These are phyloP conservation scores for Pangasius macronema DNA, from an alignment of 2,797 vertebrate species.

Conservation along the genomic window DNA sequence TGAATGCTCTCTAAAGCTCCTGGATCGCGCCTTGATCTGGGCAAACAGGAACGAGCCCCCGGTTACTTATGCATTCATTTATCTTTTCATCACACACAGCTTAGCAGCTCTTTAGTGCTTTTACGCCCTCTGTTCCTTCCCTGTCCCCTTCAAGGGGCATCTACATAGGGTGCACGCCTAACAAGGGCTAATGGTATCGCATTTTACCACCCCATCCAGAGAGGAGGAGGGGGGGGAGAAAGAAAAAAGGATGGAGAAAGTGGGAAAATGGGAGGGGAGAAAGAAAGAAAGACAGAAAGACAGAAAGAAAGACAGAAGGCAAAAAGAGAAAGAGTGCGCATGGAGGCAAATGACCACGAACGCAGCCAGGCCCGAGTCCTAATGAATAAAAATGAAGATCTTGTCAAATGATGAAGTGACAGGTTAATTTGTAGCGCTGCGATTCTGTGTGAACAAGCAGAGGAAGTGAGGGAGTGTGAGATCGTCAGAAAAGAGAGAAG, in stretches of 20 bases:
- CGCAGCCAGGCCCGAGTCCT: constrained; percentile 80
- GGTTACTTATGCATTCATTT: constrained; percentile 84
- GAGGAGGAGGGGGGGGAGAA: neutral
- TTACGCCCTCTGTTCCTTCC: constrained; percentile 70
- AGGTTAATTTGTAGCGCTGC: constrained; percentile 87
- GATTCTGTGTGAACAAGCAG: constrained; percentile 70
- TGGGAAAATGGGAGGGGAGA: constrained; percentile 35
- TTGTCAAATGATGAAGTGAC: constrained; percentile 90
- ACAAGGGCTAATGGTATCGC: constrained; percentile 82
- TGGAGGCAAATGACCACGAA: constrained; percentile 83
- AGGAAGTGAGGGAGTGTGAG: constrained; percentile 49
- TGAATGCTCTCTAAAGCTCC: constrained; percentile 81
- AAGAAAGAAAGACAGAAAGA: constrained; percentile 33
- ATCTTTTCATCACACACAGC: constrained; percentile 89
- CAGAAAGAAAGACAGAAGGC: constrained; percentile 36
- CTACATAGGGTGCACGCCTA: constrained; percentile 83
- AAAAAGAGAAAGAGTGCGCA: constrained; percentile 65
- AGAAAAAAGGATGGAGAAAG: constrained; percentile 18
- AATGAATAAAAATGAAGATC: constrained; percentile 90
- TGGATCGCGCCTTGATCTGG: constrained; percentile 92
- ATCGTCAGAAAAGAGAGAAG: constrained; percentile 16
- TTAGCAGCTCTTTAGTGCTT: constrained; percentile 86
- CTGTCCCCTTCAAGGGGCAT: constrained; percentile 78
- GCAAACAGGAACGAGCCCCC: constrained; percentile 83
- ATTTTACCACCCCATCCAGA: constrained; percentile 47